Conservation (phyloP, 2,797 vertebrate species). For the Apogon talboti region DNA sequence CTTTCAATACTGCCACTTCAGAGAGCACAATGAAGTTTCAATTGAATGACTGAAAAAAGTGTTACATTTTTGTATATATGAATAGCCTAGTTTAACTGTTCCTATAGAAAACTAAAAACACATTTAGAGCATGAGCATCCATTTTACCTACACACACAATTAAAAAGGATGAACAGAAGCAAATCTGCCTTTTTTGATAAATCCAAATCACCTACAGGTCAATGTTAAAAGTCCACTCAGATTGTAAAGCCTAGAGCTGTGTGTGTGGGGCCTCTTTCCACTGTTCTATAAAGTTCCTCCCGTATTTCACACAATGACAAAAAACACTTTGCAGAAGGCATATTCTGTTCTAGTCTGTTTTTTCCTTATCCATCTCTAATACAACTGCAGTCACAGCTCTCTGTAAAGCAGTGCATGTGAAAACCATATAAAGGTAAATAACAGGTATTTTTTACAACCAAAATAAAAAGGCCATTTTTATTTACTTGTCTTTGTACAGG, state of each 20-base stretch:
- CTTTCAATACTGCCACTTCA: constrained; percentile 60
- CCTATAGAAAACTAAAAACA: constrained; percentile 29
- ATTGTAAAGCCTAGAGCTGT: background rate
- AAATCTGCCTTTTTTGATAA: background rate
- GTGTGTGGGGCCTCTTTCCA: background rate
- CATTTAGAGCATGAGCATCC: constrained; percentile 23
- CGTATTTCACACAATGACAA: constrained; percentile 75
- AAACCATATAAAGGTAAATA: constrained; percentile 84
- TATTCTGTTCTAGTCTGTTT: constrained; percentile 7
- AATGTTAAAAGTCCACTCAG: constrained; percentile 9
- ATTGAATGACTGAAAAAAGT: constrained; percentile 30
- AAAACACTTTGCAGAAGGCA: constrained; percentile 19
- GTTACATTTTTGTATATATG: constrained; percentile 42
- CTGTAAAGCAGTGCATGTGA: constrained; percentile 77
- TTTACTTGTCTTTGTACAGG: constrained; percentile 20
- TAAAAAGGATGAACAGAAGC: constrained; percentile 12
- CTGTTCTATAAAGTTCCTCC: constrained; percentile 16
- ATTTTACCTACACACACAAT: constrained; percentile 21
- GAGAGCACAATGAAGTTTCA: constrained; percentile 48
- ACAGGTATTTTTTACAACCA: constrained; percentile 37
- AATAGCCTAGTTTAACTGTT: constrained; percentile 35
- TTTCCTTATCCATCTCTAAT: constrained; percentile 22
- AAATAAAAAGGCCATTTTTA: constrained; percentile 77
- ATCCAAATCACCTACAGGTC: background rate
- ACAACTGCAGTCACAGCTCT: constrained; percentile 86